Evolutionary conservation across 2,888 invertebrate species (phyloP).

Genomic region (Strigamia maritima): DNA sequence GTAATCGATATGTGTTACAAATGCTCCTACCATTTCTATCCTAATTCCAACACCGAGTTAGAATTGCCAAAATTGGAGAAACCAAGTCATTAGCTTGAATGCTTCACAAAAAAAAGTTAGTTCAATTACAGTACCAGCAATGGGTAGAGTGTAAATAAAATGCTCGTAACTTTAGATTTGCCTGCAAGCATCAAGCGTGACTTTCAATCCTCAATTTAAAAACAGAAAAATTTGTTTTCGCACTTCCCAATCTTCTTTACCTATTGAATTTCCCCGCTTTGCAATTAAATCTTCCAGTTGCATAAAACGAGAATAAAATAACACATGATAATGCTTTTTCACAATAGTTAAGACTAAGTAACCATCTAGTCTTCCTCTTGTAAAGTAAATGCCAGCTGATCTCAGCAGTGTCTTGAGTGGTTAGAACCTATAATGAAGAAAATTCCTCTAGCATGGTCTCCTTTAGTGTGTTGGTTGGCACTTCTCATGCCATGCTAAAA

Average conservation of each 20-base stretch:
- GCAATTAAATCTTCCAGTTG: neutral
- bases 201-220: neutral
- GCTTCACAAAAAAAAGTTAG: neutral
- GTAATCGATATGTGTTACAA: neutral
- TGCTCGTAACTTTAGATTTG: slow-evolving; percentile 8
- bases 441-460: neutral
- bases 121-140: neutral
- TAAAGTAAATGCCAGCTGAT: slow-evolving; percentile 4
- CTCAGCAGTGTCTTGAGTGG: neutral
- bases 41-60: neutral
- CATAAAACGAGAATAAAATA: neutral
- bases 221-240: neutral
- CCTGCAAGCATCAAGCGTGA: neutral
- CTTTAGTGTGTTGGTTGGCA: neutral
- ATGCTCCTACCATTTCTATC: too few species aligned
- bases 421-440: neutral
- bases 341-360: neutral
- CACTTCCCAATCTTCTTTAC: neutral
- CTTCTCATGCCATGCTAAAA: neutral
- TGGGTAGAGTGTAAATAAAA: neutral
- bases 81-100: neutral
- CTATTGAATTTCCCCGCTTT: neutral
- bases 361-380: neutral
- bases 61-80: neutral
- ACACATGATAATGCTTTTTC: neutral